Evolutionary conservation across 1,140 invertebrate genomes (phyloP).

Genomic region (Drusus annulatus): DNA sequence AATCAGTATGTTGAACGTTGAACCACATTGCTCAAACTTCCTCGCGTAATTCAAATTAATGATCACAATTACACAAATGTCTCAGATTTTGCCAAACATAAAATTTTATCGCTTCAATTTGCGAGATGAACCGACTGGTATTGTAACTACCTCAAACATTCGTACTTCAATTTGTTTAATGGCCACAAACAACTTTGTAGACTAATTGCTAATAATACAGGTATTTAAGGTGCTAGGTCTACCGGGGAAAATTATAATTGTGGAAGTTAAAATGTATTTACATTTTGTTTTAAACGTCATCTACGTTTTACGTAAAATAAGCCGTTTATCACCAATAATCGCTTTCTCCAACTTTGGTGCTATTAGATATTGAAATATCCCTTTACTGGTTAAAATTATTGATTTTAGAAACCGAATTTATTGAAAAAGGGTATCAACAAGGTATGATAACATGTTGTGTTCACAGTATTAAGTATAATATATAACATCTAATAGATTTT

Average conservation of each 20-base stretch:
- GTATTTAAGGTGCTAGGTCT: slow-evolving; percentile 27
- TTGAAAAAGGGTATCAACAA: no score
- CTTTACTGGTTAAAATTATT: no score
- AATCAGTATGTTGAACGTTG: no score
- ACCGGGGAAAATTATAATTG: not conserved
- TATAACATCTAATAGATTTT: no score
- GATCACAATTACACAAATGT: slow-evolving; percentile 12
- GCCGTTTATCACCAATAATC: no score
- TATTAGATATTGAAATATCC: no score
- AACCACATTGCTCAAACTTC: not conserved
- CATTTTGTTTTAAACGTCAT: slow-evolving; percentile 13
- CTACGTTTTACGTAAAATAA: not conserved
- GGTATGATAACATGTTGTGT: no score
- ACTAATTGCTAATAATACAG: slow-evolving; percentile 32
- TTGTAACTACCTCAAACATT: slow-evolving; percentile 2
- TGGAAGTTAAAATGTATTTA: not conserved
- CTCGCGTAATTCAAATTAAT: slow-evolving; percentile 1
- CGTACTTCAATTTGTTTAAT: not conserved
- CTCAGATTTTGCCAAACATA: slow-evolving; percentile 26
- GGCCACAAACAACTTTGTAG: slow-evolving; percentile 26
- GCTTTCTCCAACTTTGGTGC: no score
- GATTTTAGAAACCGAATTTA: no score
- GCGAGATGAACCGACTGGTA: slow-evolving; percentile 27
- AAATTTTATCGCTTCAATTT: slow-evolving; percentile 27
- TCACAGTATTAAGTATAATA: no score